Evolutionary conservation across 2,113 vertebrate species (phyloP).

Genomic region (Miniopterus natalensis): DNA sequence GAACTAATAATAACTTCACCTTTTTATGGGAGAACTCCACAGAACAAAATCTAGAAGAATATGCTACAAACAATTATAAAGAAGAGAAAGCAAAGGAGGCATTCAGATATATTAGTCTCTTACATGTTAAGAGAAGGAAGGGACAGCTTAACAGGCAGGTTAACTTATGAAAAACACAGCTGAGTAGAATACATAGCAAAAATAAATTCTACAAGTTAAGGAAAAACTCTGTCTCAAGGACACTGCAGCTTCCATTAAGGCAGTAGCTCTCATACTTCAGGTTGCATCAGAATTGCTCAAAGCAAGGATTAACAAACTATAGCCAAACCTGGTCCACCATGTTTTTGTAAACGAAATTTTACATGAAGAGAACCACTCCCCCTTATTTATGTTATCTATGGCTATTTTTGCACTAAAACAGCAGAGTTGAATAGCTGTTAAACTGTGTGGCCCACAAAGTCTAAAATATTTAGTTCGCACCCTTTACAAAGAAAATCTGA

Average conservation of each 20-base stretch:
- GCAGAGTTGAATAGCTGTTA: not conserved
- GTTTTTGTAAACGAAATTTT: not conserved
- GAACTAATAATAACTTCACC: not conserved
- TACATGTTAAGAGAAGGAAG: not conserved
- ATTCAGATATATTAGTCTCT: not conserved
- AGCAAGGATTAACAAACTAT: not conserved
- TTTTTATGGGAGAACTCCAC: not conserved
- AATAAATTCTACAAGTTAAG: constrained; percentile 23
- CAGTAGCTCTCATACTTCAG: not conserved
- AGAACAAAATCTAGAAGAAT: constrained; percentile 10
- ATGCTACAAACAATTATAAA: not conserved
- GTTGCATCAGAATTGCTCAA: not conserved
- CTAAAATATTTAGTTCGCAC: not conserved
- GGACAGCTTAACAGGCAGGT: not conserved
- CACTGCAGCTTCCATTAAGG: not conserved
- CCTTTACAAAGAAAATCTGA: not conserved
- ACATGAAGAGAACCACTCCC: not conserved
- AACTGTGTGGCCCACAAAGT: not conserved
- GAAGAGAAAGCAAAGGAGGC: not conserved
- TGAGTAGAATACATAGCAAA: not conserved
- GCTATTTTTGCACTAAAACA: not conserved
- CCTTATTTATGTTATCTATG: not conserved
- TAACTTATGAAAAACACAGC: constrained; percentile 18
- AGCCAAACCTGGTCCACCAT: not conserved
- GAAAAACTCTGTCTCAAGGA: not conserved